These are phyloP conservation scores for Apostichopus leukothele DNA, from an alignment of 53 echinoderm and acorn worm genomes.

Conservation along the genomic window DNA sequence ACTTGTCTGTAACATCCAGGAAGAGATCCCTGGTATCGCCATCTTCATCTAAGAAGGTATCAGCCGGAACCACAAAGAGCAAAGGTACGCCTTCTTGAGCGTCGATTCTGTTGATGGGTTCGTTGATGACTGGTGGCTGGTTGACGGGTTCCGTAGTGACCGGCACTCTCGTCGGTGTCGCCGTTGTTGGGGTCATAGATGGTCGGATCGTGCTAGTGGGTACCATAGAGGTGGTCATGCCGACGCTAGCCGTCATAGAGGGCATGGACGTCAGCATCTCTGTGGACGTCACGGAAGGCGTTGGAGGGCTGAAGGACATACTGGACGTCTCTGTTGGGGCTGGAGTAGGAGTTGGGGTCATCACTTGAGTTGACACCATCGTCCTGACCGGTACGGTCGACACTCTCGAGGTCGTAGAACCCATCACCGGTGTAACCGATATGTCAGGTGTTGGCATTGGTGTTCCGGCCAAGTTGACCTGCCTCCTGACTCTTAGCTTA, in stretches of 20 bases:
- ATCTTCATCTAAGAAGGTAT: conserved; percentile 94
- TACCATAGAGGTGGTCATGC: neutral
- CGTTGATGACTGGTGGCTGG: conserved; percentile 37
- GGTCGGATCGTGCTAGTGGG: conserved; percentile 54
- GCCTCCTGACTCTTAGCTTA: conserved; percentile 71
- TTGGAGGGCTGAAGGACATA: conserved; percentile 54
- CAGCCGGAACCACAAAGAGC: conserved; percentile 64
- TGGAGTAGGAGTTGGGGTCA: conserved; percentile 57
- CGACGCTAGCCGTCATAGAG: neutral
- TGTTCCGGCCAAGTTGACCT: conserved; percentile 74
- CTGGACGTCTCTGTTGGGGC: conserved; percentile 48
- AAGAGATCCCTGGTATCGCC: conserved; percentile 75
- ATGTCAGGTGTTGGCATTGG: conserved; percentile 82
- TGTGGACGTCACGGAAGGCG: conserved; percentile 64
- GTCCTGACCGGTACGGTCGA: conserved; percentile 65
- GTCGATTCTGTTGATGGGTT: conserved; percentile 56
- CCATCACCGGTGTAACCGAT: conserved; percentile 63
- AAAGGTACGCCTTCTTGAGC: conserved; percentile 67
- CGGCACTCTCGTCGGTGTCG: conserved; percentile 18
- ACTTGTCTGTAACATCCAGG: conserved; percentile 55
- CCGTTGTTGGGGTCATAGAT: conserved; percentile 44
- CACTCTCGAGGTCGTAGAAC: conserved; percentile 54
- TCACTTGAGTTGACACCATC: conserved; percentile 66
- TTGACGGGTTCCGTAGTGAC: conserved; percentile 43
- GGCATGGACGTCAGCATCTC: conserved; percentile 59